Evolutionary conservation across 1,140 invertebrate species (phyloP).

Genomic region (Euglossa dilemma): DNA sequence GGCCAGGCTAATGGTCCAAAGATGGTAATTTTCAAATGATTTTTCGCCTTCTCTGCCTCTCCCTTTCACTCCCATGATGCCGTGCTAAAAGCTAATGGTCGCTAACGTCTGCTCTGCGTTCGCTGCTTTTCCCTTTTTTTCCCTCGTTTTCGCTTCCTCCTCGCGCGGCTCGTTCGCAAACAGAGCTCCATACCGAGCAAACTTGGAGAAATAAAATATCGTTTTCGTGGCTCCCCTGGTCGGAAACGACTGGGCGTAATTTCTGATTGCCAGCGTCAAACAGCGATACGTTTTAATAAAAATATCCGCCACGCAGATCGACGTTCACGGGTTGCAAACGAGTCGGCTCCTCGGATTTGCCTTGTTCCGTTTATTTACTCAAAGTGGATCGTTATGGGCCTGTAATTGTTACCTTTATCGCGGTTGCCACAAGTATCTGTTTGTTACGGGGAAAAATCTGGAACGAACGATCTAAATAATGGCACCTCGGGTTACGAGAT

Average conservation of each 20-base stretch:
- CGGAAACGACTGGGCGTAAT: constrained; percentile 24
- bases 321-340: neutral
- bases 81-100: constrained; percentile 77
- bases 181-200: constrained; percentile 64
- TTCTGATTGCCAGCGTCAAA: neutral
- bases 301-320: too few relatives aligned
- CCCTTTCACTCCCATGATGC: constrained; percentile 49
- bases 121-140: constrained; percentile 56
- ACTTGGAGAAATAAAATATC: constrained; percentile 66
- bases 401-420: too few relatives aligned
- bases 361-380: too few relatives aligned
- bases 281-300: neutral
- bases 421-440: too few relatives aligned
- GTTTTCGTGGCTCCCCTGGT: neutral
- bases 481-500: too few relatives aligned
- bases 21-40: constrained; percentile 77
- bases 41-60: constrained; percentile 49
- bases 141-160: constrained; percentile 59
- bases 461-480: too few relatives aligned
- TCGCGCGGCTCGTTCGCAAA: constrained; percentile 34
- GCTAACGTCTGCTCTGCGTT: constrained; percentile 43
- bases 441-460: too few relatives aligned
- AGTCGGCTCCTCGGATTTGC: neutral
- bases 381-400: too few relatives aligned
- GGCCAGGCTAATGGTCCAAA: constrained; percentile 71